phyloP scores from a whole-genome alignment of 2,888 invertebrate species.

The Apamea sordens region DNA sequence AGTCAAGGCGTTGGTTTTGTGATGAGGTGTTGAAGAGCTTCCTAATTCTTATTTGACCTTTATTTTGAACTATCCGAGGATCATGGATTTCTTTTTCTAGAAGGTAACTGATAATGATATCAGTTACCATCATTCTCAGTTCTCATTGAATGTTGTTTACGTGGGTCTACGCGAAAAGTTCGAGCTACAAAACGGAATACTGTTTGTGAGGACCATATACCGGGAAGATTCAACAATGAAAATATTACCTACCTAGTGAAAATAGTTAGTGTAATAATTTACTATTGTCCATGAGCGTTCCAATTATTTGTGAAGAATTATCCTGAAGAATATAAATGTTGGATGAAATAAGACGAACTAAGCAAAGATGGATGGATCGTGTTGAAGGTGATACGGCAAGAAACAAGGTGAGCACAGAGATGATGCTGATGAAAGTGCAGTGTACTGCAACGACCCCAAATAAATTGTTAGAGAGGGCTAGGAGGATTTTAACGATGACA shows the following conservation, averaged over 20 bases:
- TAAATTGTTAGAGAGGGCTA: background rate
- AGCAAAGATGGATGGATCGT: background rate
- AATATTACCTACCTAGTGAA: background rate
- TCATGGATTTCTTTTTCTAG: background rate
- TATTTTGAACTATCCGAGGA: background rate
- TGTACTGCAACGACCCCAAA: background rate
- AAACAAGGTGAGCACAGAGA: background rate
- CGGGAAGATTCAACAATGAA: background rate
- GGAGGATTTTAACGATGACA: background rate
- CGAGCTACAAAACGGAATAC: background rate
- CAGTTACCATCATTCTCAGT: too few species aligned
- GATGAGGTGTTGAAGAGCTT: background rate
- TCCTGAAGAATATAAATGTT: background rate
- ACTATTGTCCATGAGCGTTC: too few species aligned
- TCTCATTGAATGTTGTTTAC: background rate
- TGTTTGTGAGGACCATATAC: background rate
- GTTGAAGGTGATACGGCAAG: background rate
- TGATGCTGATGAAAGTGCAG: background rate
- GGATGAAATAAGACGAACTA: background rate
- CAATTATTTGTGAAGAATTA: too few species aligned
- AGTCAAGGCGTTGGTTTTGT: slow-evolving; percentile 28
- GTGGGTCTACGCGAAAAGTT: background rate
- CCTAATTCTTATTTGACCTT: slow-evolving; percentile 10
- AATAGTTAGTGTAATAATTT: too few species aligned
- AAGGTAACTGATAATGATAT: background rate